Percentiles rank a stretch among this genome's conserved stretches.
Evolutionary conservation across 2,888 invertebrate species (phyloP).

Genomic region (Aromia moschata): DNA sequence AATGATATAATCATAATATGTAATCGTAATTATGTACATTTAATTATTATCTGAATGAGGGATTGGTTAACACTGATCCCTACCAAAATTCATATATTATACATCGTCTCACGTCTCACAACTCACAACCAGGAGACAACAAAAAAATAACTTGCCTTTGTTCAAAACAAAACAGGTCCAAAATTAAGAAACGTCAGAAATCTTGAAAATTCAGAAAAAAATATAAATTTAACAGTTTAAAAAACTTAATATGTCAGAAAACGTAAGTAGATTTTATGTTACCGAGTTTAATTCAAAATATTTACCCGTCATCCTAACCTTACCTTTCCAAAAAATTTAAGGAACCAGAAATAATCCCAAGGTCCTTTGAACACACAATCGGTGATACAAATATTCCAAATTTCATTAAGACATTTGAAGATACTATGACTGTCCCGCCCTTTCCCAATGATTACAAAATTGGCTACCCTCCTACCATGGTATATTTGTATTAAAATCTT

Average conservation of each 20-base stretch:
- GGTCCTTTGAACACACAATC: slow-evolving; percentile 26
- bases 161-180: slow-evolving; percentile 20
- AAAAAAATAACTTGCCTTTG: too few relatives aligned
- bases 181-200: slow-evolving; percentile 18
- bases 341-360: slow-evolving; percentile 27
- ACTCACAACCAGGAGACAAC: too few relatives aligned
- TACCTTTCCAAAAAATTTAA: slow-evolving; percentile 21
- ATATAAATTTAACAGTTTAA: slow-evolving; percentile 15
- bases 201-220: slow-evolving; percentile 2
- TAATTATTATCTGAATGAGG: too few relatives aligned
- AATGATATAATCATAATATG: too few relatives aligned
- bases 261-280: slow-evolving; percentile 36
- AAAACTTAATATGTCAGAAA: slow-evolving; percentile 38
- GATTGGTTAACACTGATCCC: too few relatives aligned
- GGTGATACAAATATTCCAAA: slow-evolving; percentile 32
- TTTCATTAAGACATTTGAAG: slow-evolving; percentile 33
- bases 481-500: slow-evolving; percentile 27
- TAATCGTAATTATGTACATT: too few relatives aligned
- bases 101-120: too few relatives aligned
- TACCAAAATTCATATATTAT: too few relatives aligned
- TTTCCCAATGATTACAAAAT: slow-evolving; percentile 40
- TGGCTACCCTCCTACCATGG: slow-evolving; percentile 46
- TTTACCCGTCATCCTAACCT: slow-evolving; percentile 13
- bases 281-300: neutral
- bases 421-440: slow-evolving; percentile 31